These are phyloP conservation scores for Caradrina kadenii DNA, from an alignment of 2,888 invertebrate species.

Conservation along the genomic window DNA sequence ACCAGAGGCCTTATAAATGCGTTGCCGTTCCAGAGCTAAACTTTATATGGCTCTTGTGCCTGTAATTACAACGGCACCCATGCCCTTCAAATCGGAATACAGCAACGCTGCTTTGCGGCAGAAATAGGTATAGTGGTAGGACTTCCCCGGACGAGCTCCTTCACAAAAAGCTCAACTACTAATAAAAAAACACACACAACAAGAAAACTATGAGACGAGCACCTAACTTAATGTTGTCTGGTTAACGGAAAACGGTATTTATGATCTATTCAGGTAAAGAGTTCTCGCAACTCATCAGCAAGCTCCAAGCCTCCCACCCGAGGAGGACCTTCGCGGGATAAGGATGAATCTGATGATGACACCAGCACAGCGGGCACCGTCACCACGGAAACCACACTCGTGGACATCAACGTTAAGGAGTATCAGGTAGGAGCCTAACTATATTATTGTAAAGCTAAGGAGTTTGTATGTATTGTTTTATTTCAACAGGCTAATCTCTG, in stretches of 20 bases:
- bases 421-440: constrained; percentile 82
- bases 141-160: too few relatives aligned
- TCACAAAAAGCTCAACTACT: too few relatives aligned
- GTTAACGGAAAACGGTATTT: neutral
- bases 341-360: constrained; percentile 89
- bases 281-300: constrained; percentile 76
- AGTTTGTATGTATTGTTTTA: too few relatives aligned
- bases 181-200: too few relatives aligned
- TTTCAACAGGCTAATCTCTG: too few relatives aligned
- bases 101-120: too few relatives aligned
- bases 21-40: too few relatives aligned
- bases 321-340: constrained; percentile 85
- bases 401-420: constrained; percentile 90
- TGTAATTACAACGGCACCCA: too few relatives aligned
- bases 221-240: neutral
- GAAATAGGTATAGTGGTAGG: too few relatives aligned
- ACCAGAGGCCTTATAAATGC: too few relatives aligned
- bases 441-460: neutral
- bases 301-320: constrained; percentile 82
- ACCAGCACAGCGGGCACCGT: constrained; percentile 90
- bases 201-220: neutral
- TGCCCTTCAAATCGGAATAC: too few relatives aligned
- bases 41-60: too few relatives aligned
- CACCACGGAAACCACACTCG: constrained; percentile 93
- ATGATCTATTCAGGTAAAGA: constrained; percentile 79